phyloP scores from a whole-genome alignment of 2,888 invertebrate species.

The Seladonia tumulorum region DNA sequence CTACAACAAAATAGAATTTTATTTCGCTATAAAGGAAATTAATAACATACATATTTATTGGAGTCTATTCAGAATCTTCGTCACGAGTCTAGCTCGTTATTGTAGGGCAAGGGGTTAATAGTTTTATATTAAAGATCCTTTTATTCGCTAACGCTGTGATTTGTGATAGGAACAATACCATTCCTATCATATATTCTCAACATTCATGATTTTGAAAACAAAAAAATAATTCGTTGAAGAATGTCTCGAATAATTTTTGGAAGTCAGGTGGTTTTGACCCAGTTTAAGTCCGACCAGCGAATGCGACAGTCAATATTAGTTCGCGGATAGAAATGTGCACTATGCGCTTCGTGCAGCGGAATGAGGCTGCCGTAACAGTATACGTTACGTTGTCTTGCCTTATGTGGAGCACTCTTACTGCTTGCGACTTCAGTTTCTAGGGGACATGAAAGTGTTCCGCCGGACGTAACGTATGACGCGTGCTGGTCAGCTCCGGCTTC shows the following conservation, averaged over 20 bases:
- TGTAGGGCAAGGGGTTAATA: too few species aligned
- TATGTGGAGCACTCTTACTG: constrained; percentile 66
- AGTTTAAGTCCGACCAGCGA: constrained; percentile 49
- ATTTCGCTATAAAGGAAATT: too few species aligned
- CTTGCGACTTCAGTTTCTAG: constrained; percentile 55
- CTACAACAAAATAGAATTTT: too few species aligned
- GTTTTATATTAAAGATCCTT: too few species aligned
- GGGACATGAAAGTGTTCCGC: constrained; percentile 37
- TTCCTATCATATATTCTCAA: too few species aligned
- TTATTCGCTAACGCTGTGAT: too few species aligned
- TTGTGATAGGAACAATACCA: too few species aligned
- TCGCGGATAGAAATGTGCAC: constrained; percentile 56
- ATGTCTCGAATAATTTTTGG: constrained; percentile 11
- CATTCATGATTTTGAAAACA: too few species aligned
- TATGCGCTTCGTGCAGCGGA: constrained; percentile 58
- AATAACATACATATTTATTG: too few species aligned
- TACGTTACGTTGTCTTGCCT: constrained; percentile 62
- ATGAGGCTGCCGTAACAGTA: constrained; percentile 61
- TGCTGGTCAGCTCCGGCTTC: background rate
- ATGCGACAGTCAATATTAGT: constrained; percentile 63
- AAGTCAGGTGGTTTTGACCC: constrained; percentile 52
- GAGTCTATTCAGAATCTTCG: too few species aligned
- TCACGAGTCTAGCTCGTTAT: too few species aligned
- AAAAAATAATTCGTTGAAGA: background rate
- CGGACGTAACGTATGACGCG: constrained; percentile 43